These are phyloP conservation scores for Lophura swinhoii DNA, from an alignment of 2,797 vertebrate species.

Conservation along the genomic window DNA sequence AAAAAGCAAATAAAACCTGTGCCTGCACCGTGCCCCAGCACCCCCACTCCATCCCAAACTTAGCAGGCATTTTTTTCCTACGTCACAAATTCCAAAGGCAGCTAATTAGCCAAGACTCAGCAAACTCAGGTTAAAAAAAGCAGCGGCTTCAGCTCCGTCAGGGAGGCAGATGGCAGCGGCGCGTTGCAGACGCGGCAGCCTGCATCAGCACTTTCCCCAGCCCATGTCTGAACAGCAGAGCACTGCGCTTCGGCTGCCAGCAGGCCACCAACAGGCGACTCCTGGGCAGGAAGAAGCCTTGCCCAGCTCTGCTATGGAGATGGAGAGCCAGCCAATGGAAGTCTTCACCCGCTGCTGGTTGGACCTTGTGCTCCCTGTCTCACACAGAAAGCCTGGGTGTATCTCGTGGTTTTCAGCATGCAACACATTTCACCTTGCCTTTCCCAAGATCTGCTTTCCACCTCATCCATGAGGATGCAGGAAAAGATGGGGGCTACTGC, in stretches of 20 bases:
- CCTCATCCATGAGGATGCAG: background rate
- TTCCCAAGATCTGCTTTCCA: background rate
- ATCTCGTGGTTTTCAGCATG: background rate
- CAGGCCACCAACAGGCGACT: constrained; percentile 45
- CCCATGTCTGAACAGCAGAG: constrained; percentile 51
- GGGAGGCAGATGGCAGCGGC: constrained; percentile 69
- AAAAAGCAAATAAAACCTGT: background rate
- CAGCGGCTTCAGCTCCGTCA: constrained; percentile 45
- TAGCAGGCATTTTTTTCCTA: constrained; percentile 42
- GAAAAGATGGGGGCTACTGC: background rate
- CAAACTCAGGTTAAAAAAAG: constrained; percentile 72
- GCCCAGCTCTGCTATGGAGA: fast-evolving
- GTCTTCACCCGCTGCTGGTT: background rate
- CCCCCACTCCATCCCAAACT: constrained; percentile 55
- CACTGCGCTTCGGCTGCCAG: constrained; percentile 46
- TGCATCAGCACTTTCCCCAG: constrained; percentile 74
- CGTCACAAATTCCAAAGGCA: constrained; percentile 53
- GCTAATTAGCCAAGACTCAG: constrained; percentile 72
- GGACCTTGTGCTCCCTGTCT: background rate
- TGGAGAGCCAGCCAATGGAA: background rate
- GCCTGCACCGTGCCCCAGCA: constrained; percentile 39
- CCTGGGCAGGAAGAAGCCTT: background rate
- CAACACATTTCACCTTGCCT: background rate
- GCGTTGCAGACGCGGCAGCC: constrained; percentile 50
- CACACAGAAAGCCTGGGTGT: background rate